Base-by-base conservation (phyloP, 2,888 invertebrate genomes). In the Amphipoea oculea region DNA sequence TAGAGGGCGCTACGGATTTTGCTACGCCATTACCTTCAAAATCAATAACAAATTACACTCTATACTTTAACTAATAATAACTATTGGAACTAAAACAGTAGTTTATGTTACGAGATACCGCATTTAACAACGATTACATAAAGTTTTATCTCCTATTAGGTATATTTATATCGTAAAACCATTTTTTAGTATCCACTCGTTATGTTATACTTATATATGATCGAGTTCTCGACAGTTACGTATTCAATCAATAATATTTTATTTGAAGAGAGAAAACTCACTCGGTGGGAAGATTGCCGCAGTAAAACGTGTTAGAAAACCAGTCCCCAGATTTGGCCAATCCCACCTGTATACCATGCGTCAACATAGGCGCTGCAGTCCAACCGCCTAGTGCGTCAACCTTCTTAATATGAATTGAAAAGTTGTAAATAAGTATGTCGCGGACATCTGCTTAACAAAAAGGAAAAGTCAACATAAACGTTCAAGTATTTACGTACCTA, bases 121-220 rank as follows among this genome's bases (percentile, higher is more conserved):
- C 51, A 76, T 81, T 87, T 81, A 87, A 76, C 73, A 77, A 70
- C 63, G 76, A 87, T 85, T 84, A 84, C 63, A 79, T 83, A 80
- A 80, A 70, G 54, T 65, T 78, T 83, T 83, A 84, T 85, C 45
- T 75, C 12, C n/a, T 69, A 63, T 76, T 62, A 65, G 63, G 73
- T 75, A 77, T 42, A 87, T 77, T 73, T 77, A 63, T 69, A 60
- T 87, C 54, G 76, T 77, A 84, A 77, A 87, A 85, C 67, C 29
- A 70, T 74, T 85, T 83, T 75, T 51, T 45, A 70, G 60, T 77
- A 73, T 65, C 76, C 17, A 62, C 57, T 74, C 9, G 45, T 45
- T 82, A 70, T 20, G 45, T 66, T 68, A 42, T 69, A 14, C 12
- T 4, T 48, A 67, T 60, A 66, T 78, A 57, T 12, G 67, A 83